Evolutionary conservation across 1,140 invertebrate genomes (phyloP), one percentile per base, ranked within the genome.

Genomic region (Apis dorsata): DNA sequence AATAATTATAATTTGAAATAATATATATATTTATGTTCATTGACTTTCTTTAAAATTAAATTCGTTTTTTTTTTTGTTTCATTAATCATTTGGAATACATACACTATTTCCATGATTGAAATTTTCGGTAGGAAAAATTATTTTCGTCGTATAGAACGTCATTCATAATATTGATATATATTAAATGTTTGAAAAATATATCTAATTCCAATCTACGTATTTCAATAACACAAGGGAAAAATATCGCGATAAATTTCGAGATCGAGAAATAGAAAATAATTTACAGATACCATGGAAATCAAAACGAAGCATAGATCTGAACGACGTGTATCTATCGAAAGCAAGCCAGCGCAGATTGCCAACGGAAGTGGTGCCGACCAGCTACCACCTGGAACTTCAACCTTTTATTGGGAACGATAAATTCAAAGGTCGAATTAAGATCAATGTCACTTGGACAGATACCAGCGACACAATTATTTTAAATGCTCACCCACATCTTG

Each of bases 371-470:
- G 91, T 93, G n/a, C 96, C 96, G 0, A 94, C 91, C 4, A 94
- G 92, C 28, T 97, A 97, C 86, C 92, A 94, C n/a, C 85, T 97
- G 21, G 93, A 96, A 34, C 88, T 97, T 17, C 94, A 96, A 76
- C 95, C 96, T 0, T 95, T 94, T 71, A 90, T 95, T 0, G 94
- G 94, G 59, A 93, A 96, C 68, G 94, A 94, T 1, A 92, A 94
- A 5, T 97, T 96, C 87, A 94, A 93, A 65, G 96, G 96, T 19
- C 90, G 93, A 62, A 94, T 97, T 0, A 94, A 93, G 79, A 96
- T 97, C 63, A 95, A 95, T 83, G 91, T 96, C 15, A 95, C 93
- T 1, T 96, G 95, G 94, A 90, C 93, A 11, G 90, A 94, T 21
- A 92, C 94, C 15, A 94, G 95, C 11, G 94, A 95, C 84, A 94